phyloP scores from a whole-genome alignment of 1,140 invertebrate species.

The Luehdorfia chinensis region DNA sequence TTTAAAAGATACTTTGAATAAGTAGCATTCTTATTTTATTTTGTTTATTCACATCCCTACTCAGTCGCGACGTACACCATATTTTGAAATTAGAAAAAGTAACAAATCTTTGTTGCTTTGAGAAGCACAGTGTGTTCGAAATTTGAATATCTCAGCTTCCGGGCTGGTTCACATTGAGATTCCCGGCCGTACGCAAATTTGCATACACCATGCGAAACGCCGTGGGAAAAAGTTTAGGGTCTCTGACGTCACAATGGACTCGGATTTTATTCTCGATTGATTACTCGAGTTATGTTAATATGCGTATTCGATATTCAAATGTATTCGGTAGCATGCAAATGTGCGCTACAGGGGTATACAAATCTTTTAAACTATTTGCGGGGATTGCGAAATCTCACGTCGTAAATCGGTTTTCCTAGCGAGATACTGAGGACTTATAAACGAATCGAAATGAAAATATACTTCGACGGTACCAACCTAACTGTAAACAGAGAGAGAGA shows the following conservation, averaged over 20 bases:
- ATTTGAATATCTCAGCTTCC: constrained; percentile 51
- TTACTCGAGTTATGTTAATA: constrained; percentile 33
- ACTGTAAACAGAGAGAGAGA: no score
- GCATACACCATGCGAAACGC: constrained; percentile 40
- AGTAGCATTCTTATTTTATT: no score
- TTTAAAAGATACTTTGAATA: no score
- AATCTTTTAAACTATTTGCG: neutral
- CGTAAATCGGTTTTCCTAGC: no score
- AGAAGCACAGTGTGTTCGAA: constrained; percentile 35
- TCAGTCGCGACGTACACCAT: neutral
- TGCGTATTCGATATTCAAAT: constrained; percentile 26
- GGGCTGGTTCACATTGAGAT: constrained; percentile 33
- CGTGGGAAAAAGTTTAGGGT: constrained; percentile 41
- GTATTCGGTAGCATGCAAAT: constrained; percentile 20
- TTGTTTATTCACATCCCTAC: constrained; percentile 7
- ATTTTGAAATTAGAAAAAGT: constrained; percentile 15
- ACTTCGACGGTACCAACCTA: no score
- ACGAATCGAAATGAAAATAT: no score
- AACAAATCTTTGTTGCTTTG: constrained; percentile 3
- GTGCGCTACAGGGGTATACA: neutral
- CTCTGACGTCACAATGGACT: constrained; percentile 30
- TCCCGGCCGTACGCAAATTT: constrained; percentile 32
- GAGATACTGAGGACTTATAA: no score
- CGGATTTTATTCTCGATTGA: constrained; percentile 36
- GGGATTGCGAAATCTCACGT: neutral